Evolutionary conservation across 1,140 invertebrate species (phyloP), one percentile per base, ranked within the genome.

Genomic region (Drosophila leontia): DNA sequence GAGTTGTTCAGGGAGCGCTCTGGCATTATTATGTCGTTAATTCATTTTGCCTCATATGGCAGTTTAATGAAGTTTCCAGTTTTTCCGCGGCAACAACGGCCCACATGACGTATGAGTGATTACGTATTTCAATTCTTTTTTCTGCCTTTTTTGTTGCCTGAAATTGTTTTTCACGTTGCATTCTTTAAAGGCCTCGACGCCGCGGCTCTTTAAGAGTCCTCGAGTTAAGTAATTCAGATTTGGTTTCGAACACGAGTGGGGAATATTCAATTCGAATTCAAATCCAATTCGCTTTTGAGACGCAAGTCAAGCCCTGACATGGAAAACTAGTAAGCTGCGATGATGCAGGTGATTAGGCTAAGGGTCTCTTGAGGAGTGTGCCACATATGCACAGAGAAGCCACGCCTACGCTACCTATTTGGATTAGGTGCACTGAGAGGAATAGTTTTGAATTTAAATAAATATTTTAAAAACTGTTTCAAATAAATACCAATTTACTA

Each of bases 1-100:
- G 45, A 32, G 67, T 53, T 48, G 61, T 55, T 37, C 53, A 39
- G 53, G 48, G 48, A 51, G 48, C 48, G 26, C 48, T 4, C 48
- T 17, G 26, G 41, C 75, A 53, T 74, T 74, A 74, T 74, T 74
- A 70, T 71, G 68, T 63, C 67, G 76, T 78, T 78, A 78, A 78
- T 78, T 78, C 77, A 78, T 78, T 78, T 78, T 78, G 65, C 59
- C 76, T 78, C 65, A 78, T 78, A 69, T 78, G 76, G 75, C 76
- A 78, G 67, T 71, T 78, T 78, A 78, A 78, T 78, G 67, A 78
- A 78, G 56, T 68, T 68, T 72, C 84, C 71, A 55, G 75, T 45
- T 59, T 50, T 48, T 57, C 74, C 75, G 29, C 48, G 42, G 26
- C 0, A 29, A 29, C 26, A 29, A 29, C 26, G 26, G 35, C 39